phyloP scores from a whole-genome alignment of 2,888 invertebrate species.

The Drosophila histrio region DNA sequence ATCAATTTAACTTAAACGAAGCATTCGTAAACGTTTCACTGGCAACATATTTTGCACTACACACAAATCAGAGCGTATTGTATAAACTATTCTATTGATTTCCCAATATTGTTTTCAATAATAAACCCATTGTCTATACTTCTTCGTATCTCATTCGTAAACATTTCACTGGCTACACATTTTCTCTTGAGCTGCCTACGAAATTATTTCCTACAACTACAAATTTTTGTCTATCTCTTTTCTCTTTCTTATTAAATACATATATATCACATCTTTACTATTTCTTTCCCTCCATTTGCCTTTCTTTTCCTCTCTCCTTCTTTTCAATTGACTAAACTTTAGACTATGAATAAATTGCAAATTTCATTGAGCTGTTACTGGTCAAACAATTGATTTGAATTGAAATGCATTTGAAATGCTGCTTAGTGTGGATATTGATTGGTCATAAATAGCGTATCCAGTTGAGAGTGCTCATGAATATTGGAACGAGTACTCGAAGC shows the following conservation, averaged over 20 bases:
- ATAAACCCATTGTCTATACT: too few relatives aligned
- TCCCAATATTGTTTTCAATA: too few relatives aligned
- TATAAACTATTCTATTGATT: too few relatives aligned
- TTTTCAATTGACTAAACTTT: background rate
- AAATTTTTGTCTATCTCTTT: too few relatives aligned
- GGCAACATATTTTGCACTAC: too few relatives aligned
- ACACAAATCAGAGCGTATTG: too few relatives aligned
- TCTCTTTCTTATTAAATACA: too few relatives aligned
- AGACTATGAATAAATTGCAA: background rate
- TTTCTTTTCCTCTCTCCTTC: background rate
- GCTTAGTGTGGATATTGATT: background rate
- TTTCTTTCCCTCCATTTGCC: background rate
- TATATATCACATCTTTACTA: background rate
- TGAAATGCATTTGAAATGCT: background rate
- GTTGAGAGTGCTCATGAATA: slow-evolving; percentile 6
- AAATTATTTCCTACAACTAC: too few relatives aligned
- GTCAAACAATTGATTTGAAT: background rate
- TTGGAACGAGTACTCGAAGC: background rate
- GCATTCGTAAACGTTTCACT: background rate
- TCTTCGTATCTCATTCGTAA: background rate
- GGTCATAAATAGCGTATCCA: background rate
- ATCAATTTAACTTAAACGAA: too few relatives aligned
- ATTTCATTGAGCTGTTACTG: background rate
- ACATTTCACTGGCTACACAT: background rate
- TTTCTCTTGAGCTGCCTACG: too few relatives aligned